Evolutionary conservation across 2,797 vertebrate genomes (phyloP).

Genomic region (Merluccius polli): DNA sequence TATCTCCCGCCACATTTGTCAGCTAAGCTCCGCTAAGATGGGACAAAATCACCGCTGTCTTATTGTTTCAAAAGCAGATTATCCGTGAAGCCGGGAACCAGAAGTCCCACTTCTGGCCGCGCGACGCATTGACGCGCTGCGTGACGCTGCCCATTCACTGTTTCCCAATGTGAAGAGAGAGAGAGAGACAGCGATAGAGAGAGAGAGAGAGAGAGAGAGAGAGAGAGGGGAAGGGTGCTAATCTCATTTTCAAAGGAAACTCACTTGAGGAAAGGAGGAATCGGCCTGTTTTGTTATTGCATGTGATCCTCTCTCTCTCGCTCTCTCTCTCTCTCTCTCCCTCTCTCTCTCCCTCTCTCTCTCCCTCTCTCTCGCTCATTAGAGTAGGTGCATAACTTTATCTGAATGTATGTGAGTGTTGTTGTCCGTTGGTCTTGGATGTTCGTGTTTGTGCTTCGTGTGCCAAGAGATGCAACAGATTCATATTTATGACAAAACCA

Average conservation of each 20-base stretch:
- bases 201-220: constrained; percentile 4
- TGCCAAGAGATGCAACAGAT: constrained; percentile 27
- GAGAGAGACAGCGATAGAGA: constrained; percentile 32
- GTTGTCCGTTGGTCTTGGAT: neutral
- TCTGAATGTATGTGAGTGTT: constrained; percentile 6
- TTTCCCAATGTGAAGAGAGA: constrained; percentile 25
- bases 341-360: constrained; percentile 7
- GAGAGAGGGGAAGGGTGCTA: constrained; percentile 34
- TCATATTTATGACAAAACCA: too few species aligned
- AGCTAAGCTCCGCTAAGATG: constrained; percentile 53
- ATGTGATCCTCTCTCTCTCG: neutral
- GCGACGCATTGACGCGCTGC: constrained; percentile 54
- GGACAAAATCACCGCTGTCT: constrained; percentile 65
- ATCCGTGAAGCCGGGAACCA: constrained; percentile 60
- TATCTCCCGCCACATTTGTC: constrained; percentile 54
- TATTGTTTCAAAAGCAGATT: constrained; percentile 72
- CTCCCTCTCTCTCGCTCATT: constrained; percentile 13
- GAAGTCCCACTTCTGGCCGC: constrained; percentile 59
- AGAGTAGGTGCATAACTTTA: constrained; percentile 19
- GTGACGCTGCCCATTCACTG: constrained; percentile 44
- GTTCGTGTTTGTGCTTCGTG: neutral
- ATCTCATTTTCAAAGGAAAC: constrained; percentile 49
- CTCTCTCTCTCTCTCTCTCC: constrained; percentile 8
- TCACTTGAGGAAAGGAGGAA: constrained; percentile 56
- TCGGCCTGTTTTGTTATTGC: constrained; percentile 35